Percentiles rank a stretch among this genome's conserved stretches.
Conservation (phyloP, 2,888 invertebrate species). For the Sarcophaga caerulescens region DNA sequence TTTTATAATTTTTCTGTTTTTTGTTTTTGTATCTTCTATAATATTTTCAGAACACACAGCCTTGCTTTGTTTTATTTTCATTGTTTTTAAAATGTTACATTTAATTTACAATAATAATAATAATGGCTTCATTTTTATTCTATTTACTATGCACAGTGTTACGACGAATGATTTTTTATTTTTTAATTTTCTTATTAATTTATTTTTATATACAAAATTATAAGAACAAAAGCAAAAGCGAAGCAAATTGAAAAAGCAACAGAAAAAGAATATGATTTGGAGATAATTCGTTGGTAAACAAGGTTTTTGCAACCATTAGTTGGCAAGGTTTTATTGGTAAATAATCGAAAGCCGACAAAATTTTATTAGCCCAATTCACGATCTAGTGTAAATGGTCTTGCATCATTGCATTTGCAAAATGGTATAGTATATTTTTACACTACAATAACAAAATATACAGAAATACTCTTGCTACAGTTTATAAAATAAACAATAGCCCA, state of each 20-base stretch:
- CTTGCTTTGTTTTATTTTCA: conserved; percentile 78
- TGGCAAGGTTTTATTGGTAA: too few relatives aligned
- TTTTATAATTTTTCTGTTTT: conserved; percentile 52
- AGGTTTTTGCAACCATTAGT: too few relatives aligned
- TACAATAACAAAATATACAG: too few relatives aligned
- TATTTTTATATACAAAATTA: conserved; percentile 44
- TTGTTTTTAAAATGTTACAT: conserved; percentile 78
- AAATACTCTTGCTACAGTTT: too few relatives aligned
- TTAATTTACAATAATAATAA: conserved; percentile 67
- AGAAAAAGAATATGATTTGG: not conserved
- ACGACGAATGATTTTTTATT: not conserved
- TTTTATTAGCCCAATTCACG: too few relatives aligned
- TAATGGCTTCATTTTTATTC: conserved; percentile 29
- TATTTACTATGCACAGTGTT: conserved; percentile 3
- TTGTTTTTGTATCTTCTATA: conserved; percentile 69
- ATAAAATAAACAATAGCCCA: too few relatives aligned
- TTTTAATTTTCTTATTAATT: conserved; percentile 6
- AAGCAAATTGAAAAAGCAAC: too few relatives aligned
- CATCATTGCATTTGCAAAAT: too few relatives aligned
- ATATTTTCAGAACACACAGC: conserved; percentile 78
- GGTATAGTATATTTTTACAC: too few relatives aligned
- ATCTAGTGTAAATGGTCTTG: too few relatives aligned
- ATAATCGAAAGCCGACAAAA: too few relatives aligned
- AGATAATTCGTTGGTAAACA: too few relatives aligned
- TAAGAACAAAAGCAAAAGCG: not conserved